Conservation (phyloP, 2,797 vertebrate species). For the Sparidentex hasta region DNA sequence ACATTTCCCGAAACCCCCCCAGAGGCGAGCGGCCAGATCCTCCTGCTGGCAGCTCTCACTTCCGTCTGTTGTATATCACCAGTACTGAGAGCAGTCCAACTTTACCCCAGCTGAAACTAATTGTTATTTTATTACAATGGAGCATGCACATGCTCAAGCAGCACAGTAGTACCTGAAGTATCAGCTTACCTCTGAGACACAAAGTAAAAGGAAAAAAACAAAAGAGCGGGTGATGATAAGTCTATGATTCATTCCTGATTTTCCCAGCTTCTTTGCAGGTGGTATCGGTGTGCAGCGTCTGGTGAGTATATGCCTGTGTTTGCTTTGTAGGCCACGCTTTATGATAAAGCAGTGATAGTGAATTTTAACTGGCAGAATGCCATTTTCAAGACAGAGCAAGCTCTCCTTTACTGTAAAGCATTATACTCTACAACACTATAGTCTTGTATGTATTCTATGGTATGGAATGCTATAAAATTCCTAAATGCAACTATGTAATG, state of each 20-base stretch:
- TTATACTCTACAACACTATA: background rate
- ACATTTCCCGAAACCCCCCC: conserved; percentile 8
- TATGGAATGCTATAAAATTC: background rate
- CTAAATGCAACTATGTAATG: background rate
- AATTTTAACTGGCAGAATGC: too few species aligned
- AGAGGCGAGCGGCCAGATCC: too few species aligned
- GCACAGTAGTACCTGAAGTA: background rate
- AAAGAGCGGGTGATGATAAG: background rate
- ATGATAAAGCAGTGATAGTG: background rate
- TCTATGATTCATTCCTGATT: conserved; percentile 69
- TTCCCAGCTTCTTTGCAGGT: conserved; percentile 50
- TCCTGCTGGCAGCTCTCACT: background rate
- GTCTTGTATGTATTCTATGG: background rate
- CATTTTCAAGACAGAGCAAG: background rate
- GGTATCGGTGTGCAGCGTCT: background rate
- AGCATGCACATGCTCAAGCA: rapidly evolving
- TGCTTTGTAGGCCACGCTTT: background rate
- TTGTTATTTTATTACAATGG: background rate
- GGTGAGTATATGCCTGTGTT: background rate
- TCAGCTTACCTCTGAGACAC: background rate
- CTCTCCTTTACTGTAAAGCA: background rate
- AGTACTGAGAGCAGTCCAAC: background rate
- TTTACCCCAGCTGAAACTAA: background rate
- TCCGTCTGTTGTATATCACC: background rate
- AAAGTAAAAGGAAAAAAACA: background rate